A percentile compares a stretch with the other conserved stretches of the same genome.
These are phyloP conservation scores for Pantherophis vulpinus DNA, from an alignment of 2,797 vertebrate species.

Conservation along the genomic window DNA sequence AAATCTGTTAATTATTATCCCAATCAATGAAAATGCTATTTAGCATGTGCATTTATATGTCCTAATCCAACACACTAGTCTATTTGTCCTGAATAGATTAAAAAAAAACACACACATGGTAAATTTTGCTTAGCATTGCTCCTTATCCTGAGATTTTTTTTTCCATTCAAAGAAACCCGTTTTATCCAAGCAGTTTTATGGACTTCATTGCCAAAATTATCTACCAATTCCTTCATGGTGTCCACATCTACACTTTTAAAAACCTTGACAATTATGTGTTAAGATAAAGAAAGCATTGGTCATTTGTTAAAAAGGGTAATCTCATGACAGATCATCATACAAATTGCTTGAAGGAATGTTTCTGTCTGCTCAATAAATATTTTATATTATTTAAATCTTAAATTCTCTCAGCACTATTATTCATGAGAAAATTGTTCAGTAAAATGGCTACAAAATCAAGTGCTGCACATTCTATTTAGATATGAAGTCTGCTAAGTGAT, in stretches of 20 bases:
- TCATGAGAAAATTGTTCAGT: conserved; percentile 26
- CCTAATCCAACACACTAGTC: not conserved
- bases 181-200: not conserved
- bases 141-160: not conserved
- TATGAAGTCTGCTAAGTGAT: not conserved
- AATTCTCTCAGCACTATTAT: not conserved
- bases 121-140: not conserved
- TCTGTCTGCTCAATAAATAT: conserved; percentile 47
- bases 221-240: not conserved
- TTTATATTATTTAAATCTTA: conserved; percentile 35
- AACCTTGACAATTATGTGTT: not conserved
- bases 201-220: not conserved
- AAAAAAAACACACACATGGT: conserved; percentile 25
- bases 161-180: not conserved
- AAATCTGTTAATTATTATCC: conserved; percentile 34
- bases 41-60: not conserved
- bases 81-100: conserved; percentile 5
- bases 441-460: conserved; percentile 26
- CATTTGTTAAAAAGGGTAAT: conserved; percentile 36
- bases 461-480: conserved; percentile 14
- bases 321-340: conserved; percentile 48
- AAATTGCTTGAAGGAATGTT: conserved; percentile 46
- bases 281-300: conserved; percentile 53
- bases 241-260: not conserved
- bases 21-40: not conserved